Percentiles rank a stretch among this genome's conserved stretches.
These are phyloP conservation scores for Brachionus calyciflorus DNA, from an alignment of 1,140 invertebrate genomes.

Conservation along the genomic window DNA sequence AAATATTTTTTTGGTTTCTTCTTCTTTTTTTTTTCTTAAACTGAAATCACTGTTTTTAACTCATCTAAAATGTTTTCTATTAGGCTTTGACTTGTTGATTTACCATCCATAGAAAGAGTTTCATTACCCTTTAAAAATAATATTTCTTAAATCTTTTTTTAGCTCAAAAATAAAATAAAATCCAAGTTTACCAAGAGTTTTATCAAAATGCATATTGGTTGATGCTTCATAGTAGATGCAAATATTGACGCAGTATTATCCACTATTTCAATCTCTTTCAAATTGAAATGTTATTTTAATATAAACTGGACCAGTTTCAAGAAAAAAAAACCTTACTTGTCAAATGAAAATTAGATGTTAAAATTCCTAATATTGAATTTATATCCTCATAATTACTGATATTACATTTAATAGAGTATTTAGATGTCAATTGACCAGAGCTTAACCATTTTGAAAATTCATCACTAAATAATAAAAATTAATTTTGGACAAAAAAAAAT, in stretches of 20 bases:
- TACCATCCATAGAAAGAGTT: slow-evolving; percentile 16
- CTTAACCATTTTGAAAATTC: slow-evolving; percentile 26
- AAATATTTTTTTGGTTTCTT: neutral
- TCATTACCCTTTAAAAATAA: neutral
- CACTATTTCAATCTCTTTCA: neutral
- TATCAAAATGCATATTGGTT: slow-evolving; percentile 30
- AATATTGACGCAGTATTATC: slow-evolving; percentile 31
- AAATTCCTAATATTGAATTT: neutral
- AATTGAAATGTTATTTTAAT: neutral
- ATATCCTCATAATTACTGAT: neutral
- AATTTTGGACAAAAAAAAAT: neutral
- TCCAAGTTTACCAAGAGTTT: neutral
- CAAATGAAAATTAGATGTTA: slow-evolving; percentile 18
- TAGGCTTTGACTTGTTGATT: slow-evolving; percentile 23
- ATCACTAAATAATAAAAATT: slow-evolving; percentile 21
- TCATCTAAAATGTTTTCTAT: slow-evolving; percentile 35
- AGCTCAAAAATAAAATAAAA: neutral
- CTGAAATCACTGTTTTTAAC: neutral
- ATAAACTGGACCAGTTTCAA: neutral
- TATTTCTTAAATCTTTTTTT: neutral
- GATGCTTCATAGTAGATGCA: slow-evolving; percentile 13
- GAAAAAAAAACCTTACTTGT: neutral
- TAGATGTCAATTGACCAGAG: neutral
- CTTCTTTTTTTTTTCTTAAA: no score
- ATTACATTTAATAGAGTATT: neutral